These are phyloP conservation scores for Apamea crenata DNA, from an alignment of 2,888 invertebrate species.

Conservation along the genomic window DNA sequence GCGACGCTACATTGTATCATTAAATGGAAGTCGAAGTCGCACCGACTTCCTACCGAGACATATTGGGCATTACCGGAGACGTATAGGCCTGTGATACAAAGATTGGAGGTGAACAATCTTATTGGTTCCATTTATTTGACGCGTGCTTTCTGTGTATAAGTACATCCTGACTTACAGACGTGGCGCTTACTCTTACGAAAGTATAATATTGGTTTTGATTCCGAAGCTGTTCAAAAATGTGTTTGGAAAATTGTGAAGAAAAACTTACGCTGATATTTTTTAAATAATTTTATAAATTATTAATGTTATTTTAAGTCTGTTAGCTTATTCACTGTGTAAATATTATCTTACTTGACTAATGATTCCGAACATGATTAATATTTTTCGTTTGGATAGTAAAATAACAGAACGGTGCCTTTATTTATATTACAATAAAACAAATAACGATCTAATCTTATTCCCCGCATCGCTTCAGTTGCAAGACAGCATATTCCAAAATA, in stretches of 20 bases:
- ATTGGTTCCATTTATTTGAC: conserved; percentile 59
- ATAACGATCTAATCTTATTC: not conserved
- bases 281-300: not conserved
- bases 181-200: not conserved
- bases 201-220: conserved; percentile 18
- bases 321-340: not conserved
- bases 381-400: not conserved
- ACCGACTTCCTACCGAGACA: conserved; percentile 53
- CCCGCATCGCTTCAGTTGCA: not conserved
- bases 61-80: conserved; percentile 59
- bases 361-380: not conserved
- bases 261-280: not conserved
- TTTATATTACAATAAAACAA: not conserved
- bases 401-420: not conserved
- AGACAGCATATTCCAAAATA: conserved; percentile 8
- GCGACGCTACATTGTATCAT: conserved; percentile 54
- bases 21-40: conserved; percentile 58
- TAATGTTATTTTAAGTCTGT: too few species aligned
- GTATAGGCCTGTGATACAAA: conserved; percentile 61
- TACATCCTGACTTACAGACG: conserved; percentile 9
- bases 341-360: not conserved
- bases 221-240: not conserved
- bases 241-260: not conserved
- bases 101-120: conserved; percentile 64
- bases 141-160: conserved; percentile 24